Conservation (phyloP, 2,113 vertebrate genomes). For the Boulengeromyrus knoepffleri region DNA sequence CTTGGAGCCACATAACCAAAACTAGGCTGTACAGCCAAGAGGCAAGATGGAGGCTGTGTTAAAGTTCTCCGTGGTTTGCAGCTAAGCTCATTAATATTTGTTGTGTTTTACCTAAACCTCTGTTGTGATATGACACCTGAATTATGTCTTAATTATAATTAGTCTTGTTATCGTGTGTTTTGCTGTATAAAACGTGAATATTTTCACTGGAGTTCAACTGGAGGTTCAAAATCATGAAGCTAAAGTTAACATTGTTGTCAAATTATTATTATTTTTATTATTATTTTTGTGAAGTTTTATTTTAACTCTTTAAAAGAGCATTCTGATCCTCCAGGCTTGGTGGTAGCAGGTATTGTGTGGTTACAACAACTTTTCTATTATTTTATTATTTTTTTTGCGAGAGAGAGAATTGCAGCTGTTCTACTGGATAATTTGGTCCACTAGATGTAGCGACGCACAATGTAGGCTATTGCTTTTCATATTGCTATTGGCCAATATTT, state of each 20-base stretch:
- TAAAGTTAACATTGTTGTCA: not conserved
- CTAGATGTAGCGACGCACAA: not conserved
- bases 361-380: not conserved
- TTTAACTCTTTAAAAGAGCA: not conserved
- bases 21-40: not conserved
- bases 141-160: not conserved
- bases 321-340: not conserved
- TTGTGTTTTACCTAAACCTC: not conserved
- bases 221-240: not conserved
- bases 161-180: not conserved
- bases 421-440: not conserved
- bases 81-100: not conserved
- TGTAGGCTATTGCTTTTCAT: not conserved
- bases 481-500: not conserved
- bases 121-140: not conserved
- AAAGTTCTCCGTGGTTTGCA: not conserved
- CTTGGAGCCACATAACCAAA: not conserved
- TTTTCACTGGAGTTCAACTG: not conserved
- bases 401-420: not conserved
- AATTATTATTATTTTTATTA: not conserved
- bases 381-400: not conserved
- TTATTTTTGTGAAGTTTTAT: not conserved
- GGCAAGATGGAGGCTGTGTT: not conserved
- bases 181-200: not conserved
- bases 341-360: not conserved